A percentile compares a stretch with the other conserved stretches of the same genome.
Conservation (phyloP, 2,797 vertebrate genomes). For the Podarcis siculus region DNA sequence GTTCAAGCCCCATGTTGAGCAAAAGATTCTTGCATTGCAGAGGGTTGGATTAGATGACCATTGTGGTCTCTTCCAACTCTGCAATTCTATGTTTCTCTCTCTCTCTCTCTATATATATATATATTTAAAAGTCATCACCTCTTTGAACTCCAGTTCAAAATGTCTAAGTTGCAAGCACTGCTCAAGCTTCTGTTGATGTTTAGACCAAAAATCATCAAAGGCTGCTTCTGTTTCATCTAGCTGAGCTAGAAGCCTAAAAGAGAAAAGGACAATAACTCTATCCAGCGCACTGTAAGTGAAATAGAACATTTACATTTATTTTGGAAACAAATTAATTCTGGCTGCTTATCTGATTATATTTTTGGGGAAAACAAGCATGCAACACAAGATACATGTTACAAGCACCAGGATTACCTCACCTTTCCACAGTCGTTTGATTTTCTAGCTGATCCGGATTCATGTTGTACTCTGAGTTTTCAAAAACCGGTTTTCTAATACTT, state of each 20-base stretch:
- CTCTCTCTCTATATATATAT: not conserved
- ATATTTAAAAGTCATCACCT: constrained; percentile 81
- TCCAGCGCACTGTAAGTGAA: not conserved
- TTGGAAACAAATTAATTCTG: not conserved
- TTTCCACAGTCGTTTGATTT: constrained; percentile 91
- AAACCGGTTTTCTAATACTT: constrained; percentile 88
- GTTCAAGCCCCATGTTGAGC: too few relatives aligned
- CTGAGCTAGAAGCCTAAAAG: constrained; percentile 88
- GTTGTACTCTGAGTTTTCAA: constrained; percentile 83
- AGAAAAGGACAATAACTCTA: not conserved
- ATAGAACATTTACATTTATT: not conserved
- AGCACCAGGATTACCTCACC: constrained; percentile 76
- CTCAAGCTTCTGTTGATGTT: constrained; percentile 93
- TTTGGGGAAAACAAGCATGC: not conserved
- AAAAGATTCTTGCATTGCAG: too few relatives aligned
- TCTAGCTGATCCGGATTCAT: constrained; percentile 95
- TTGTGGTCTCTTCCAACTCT: too few relatives aligned
- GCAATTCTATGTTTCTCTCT: too few relatives aligned
- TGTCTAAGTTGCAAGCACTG: constrained; percentile 92
- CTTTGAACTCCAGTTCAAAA: constrained; percentile 93
- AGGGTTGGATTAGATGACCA: too few relatives aligned
- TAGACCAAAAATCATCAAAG: constrained; percentile 96
- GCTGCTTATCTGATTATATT: not conserved
- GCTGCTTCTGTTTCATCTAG: constrained; percentile 92
- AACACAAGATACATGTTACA: not conserved